phyloP scores from a whole-genome alignment of 92 coral and sea anemone species.

The Meandrina meandrites region DNA sequence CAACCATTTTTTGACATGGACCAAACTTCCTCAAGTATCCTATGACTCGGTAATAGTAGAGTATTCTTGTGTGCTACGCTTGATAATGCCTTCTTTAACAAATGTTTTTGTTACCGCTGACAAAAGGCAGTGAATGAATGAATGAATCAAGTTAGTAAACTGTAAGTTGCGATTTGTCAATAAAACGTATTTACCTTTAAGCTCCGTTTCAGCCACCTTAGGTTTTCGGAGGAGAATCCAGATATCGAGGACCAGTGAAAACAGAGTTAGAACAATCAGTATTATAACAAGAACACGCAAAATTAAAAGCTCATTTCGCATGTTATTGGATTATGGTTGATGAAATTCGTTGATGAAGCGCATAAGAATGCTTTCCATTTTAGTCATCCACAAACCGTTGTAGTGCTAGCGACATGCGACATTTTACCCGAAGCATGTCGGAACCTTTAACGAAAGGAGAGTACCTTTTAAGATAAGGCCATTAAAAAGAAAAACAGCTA shows the following conservation, averaged over 20 bases:
- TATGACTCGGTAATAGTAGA: background rate
- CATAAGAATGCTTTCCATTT: background rate
- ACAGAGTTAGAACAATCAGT: slow-evolving; percentile 2
- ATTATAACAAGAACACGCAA: slow-evolving; percentile 34
- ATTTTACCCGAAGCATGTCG: background rate
- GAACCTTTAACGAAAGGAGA: too few relatives aligned
- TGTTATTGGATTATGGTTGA: slow-evolving; percentile 5
- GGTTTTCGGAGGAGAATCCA: slow-evolving; percentile 24
- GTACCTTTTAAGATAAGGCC: background rate
- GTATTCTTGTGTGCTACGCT: too few relatives aligned
- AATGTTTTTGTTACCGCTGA: background rate
- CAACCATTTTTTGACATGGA: too few relatives aligned
- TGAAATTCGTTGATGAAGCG: background rate
- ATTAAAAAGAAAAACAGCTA: background rate
- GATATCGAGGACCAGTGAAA: slow-evolving; percentile 8
- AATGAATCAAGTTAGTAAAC: background rate
- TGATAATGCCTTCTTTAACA: background rate
- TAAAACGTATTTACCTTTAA: background rate
- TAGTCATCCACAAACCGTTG: background rate
- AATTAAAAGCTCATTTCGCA: slow-evolving; percentile 28
- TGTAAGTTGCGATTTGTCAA: background rate
- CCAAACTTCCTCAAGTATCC: background rate
- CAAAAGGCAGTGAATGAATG: background rate
- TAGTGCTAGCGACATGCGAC: background rate
- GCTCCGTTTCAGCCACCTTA: background rate